phyloP scores from a whole-genome alignment of 2,888 invertebrate species.

The Callosobruchus maculatus region DNA sequence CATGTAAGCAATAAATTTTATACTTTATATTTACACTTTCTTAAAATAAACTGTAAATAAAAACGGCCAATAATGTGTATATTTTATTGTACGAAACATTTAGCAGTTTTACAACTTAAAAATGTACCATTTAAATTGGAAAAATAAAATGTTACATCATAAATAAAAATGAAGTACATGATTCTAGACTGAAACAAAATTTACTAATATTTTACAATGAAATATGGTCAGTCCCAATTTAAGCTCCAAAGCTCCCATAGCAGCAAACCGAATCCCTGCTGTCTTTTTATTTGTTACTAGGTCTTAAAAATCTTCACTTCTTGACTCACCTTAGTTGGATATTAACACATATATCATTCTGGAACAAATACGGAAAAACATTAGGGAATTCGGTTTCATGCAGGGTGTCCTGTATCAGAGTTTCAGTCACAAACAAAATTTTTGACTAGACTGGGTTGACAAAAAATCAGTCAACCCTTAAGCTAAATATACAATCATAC shows the following conservation, averaged over 20 bases:
- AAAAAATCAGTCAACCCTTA: too few relatives aligned
- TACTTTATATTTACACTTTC: background rate
- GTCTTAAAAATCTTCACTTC: constrained; percentile 16
- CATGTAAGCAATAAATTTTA: background rate
- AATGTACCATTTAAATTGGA: background rate
- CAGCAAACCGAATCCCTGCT: constrained; percentile 40
- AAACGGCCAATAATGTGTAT: background rate
- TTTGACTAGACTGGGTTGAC: too few relatives aligned
- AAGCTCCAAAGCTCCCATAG: background rate
- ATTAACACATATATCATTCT: constrained; percentile 64
- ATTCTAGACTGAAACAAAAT: background rate
- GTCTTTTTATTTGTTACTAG: constrained; percentile 26
- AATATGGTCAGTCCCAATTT: background rate
- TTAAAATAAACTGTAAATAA: background rate
- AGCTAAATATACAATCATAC: too few relatives aligned
- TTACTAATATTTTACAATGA: background rate
- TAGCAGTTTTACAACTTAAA: constrained; percentile 2
- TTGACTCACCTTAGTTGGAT: constrained; percentile 49
- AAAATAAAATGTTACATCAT: background rate
- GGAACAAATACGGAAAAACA: constrained; percentile 49
- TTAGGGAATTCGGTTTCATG: constrained; percentile 44
- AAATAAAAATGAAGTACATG: constrained; percentile 1
- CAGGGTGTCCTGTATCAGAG: background rate
- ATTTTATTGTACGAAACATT: constrained; percentile 1
- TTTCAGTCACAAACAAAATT: background rate